Base-by-base conservation (phyloP, 2,888 invertebrate genomes). In the Temnothorax ravouxi region DNA sequence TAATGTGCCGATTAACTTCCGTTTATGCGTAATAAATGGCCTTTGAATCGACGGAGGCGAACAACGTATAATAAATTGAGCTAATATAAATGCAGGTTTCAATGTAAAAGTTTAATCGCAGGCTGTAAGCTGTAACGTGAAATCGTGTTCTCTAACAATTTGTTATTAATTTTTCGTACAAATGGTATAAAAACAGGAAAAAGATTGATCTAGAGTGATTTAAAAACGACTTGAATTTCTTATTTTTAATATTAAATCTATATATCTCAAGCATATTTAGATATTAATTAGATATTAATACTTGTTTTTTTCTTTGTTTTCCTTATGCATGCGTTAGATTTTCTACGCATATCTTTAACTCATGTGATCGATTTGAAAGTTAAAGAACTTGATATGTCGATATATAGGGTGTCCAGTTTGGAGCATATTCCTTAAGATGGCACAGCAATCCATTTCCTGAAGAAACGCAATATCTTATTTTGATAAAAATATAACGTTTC, bases 341-440 rank as follows among this genome's bases (percentile, higher is more conserved):
- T 56, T 41, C 13, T 13, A n/a, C 1, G 3, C 29, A 38, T 76
- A n/a, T 25, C 9, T 64, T 66, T 1, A 9, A 66, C 15, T 54
- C 13, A 15, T 54, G 13, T 0, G 18, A 66, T 44, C 15, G 15
- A 54, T 66, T 77, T 29, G 5, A 54, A 77, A 54, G 6, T 25
- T 25, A 11, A 64, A 52, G 5, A 52, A 52, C 1, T 54, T 62
- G 21, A 38, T 8, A 21, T 25, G 47, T 47, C 79, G 79, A 69
- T 79, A 47, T 29, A 47, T 3, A 69, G 59, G 13, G 15, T 47
- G 21, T 56, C 9, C 18, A 47, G 69, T 79, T 76, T 66, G 9
- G 4, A 47, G 4, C 9, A 13, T 47, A 29, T 50, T 21, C 44
- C 54, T 67, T 59, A 34, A 77, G 71, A 79, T 79, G 79, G 79